These are phyloP conservation scores for Benitochromis conjunctus DNA, from an alignment of 2,113 vertebrate genomes.

Conservation along the genomic window DNA sequence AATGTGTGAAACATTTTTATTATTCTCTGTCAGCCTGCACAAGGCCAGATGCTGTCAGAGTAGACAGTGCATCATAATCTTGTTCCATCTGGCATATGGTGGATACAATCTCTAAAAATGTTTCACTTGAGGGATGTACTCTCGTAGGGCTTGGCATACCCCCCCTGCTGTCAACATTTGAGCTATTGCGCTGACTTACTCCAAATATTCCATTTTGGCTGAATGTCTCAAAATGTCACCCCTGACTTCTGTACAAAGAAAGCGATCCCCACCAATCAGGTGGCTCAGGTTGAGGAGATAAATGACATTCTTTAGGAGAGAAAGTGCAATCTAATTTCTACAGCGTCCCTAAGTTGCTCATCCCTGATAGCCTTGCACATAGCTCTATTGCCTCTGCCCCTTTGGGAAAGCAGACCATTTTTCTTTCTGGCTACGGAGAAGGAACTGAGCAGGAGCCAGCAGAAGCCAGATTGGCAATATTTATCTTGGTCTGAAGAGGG, in stretches of 20 bases:
- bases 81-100: constrained; percentile 58
- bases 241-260: constrained; percentile 58
- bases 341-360: constrained; percentile 44
- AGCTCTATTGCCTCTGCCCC: constrained; percentile 58
- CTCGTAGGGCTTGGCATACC: constrained; percentile 42
- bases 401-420: constrained; percentile 63
- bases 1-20: constrained; percentile 21
- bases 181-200: constrained; percentile 36
- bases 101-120: constrained; percentile 51
- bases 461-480: constrained; percentile 63
- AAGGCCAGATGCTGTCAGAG: constrained; percentile 50
- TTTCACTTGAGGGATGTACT: constrained; percentile 55
- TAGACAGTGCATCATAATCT: constrained; percentile 58
- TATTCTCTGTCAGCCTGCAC: constrained; percentile 29
- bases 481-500: constrained; percentile 65
- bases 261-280: constrained; percentile 53
- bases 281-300: constrained; percentile 43
- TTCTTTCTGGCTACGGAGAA: constrained; percentile 52
- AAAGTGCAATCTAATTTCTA: constrained; percentile 62
- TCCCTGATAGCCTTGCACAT: constrained; percentile 38
- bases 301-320: constrained; percentile 51
- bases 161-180: constrained; percentile 49
- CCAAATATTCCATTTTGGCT: constrained; percentile 49
- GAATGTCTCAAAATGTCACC: constrained; percentile 58
- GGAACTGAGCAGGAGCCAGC: constrained; percentile 40